Base-by-base conservation (phyloP, 2,888 invertebrate species). In the Ramazzottius varieornatus region DNA sequence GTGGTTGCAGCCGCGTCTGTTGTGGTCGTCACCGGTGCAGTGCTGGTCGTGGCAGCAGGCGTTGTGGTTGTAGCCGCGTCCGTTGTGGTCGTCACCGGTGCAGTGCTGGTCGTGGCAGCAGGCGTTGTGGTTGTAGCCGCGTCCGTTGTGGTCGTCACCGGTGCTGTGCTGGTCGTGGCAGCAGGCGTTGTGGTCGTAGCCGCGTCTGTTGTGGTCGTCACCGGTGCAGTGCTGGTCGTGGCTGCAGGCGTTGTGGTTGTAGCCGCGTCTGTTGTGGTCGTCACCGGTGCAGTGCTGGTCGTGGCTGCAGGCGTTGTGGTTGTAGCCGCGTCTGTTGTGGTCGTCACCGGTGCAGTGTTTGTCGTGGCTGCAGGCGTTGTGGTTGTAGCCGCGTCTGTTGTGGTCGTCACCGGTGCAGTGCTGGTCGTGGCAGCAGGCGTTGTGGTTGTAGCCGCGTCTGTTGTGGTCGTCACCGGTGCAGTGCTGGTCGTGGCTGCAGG, bases 231-330 rank as follows among this genome's bases (percentile, higher is more conserved):
- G 32, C 32, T 65, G 46, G 29, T 54, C 20, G 63, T 64, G 4
- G 65, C 64, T 4, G 64, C 29, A 33, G 32, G 4, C 4, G 64
- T 32, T 13, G 64, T 64, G 20, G 64, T 64, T 32, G 64, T 32
- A 16, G 64, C 20, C 4, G 64, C 32, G 34, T 13, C 29, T 8
- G 33, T 32, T 4, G n/a, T 32, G 20, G 64, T 64, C 65, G 68
- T 72, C 32, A 1, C 20, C 32, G 66, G 63, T 8, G 24, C 20
- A 32, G 65, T 65, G 24, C 65, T 64, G n/a, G n/a, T n/a, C 29
- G 65, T 65, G 20, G 65, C 24, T 2, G 64, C 65, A 20, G 20
- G 20, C 1, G 64, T 65, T 16, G 65, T 65, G n/a, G 65, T 29
- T 20, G 65, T 33, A 32, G 13, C 29, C 8, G 66, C 34, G 29